Evolutionary conservation across 2,113 vertebrate genomes (phyloP).

Genomic region (Archocentrus centrarchus): DNA sequence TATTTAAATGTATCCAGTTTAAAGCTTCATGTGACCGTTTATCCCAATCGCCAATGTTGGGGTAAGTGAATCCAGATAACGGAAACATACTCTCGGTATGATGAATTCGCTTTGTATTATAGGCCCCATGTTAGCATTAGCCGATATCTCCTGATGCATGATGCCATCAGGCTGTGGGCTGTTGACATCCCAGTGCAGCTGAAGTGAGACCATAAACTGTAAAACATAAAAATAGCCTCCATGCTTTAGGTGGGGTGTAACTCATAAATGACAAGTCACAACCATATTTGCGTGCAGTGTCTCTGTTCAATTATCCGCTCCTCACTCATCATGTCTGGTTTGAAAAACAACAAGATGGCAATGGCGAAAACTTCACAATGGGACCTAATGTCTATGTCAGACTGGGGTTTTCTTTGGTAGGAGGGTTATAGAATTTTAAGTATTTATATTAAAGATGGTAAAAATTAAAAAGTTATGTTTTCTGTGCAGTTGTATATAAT

Average conservation of each 20-base stretch:
- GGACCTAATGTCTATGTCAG: not conserved
- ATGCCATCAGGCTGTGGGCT: not conserved
- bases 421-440: too few species aligned
- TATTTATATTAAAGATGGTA: too few species aligned
- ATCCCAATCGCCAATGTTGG: too few species aligned
- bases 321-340: not conserved
- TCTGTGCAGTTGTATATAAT: too few species aligned
- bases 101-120: too few species aligned
- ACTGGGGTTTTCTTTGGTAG: too few species aligned
- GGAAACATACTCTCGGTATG: too few species aligned
- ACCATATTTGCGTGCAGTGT: not conserved
- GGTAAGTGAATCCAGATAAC: too few species aligned
- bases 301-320: not conserved
- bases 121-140: not conserved
- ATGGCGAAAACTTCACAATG: not conserved
- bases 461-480: too few species aligned
- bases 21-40: too few species aligned
- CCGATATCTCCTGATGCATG: not conserved
- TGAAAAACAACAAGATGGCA: not conserved
- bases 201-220: not conserved
- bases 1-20: too few species aligned
- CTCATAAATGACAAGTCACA: not conserved
- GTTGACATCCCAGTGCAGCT: not conserved
- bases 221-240: not conserved
- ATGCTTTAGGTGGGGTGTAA: not conserved